Evolutionary conservation across 2,797 vertebrate genomes (phyloP), one percentile per base, ranked within the genome.

Genomic region (Neosilurus mollespiculum): DNA sequence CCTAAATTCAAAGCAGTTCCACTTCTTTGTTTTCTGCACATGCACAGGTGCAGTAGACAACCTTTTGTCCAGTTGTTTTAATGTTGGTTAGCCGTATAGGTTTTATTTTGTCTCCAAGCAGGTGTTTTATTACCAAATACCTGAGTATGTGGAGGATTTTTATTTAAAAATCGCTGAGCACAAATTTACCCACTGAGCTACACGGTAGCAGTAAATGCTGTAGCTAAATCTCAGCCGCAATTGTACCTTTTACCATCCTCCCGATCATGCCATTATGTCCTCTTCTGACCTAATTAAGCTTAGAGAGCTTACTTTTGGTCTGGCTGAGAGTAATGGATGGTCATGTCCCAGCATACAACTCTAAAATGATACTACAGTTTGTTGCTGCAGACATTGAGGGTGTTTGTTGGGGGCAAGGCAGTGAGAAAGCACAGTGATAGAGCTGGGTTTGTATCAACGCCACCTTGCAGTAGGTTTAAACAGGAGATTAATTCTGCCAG

Each of bases 261-360:
- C 61, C 9, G 4, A 53, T 87, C 67, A 76, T 43, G 54, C 58
- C 8, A 53, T 65, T 69, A 64, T 71, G 81, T 76, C 79, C 72
- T 76, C 58, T 53, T 65, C 69, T 43, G 3, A 30, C 75, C 75
- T 84, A 87, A 85, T 87, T 85, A 79, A 22, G 20, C 70, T 78
- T 77, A 64, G 56, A 81, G 69, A 81, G 77, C 82, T 85, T 71
- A 79, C 79, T 56, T 61, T 81, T 20, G 30, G 30, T 69, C 70
- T 66, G 53, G 53, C 16, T 51, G 26, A 73, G 67, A 22, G 20
- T 34, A 43, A 82, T 72, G 82, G 54, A 61, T 59, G 15, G 85
- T 88, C 76, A 77, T 77, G 78, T 86, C 77, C 82, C 67, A 54
- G 76, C n/a, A 64, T 24, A 80, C 77, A 70, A 70, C 73, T 79